phyloP scores from a whole-genome alignment of 1,140 invertebrate genomes.

The Aphidius ervi region DNA sequence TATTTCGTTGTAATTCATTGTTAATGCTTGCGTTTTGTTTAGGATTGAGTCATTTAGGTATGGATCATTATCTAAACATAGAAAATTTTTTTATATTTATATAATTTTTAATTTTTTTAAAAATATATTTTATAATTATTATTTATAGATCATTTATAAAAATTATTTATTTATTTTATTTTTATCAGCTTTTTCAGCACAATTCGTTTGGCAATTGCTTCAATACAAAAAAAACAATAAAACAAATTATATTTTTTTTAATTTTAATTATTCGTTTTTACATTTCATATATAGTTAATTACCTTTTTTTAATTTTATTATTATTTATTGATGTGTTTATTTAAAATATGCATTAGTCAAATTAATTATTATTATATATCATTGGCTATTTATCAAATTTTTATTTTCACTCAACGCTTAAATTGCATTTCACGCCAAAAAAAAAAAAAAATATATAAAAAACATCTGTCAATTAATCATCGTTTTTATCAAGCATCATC shows the following conservation, averaged over 20 bases:
- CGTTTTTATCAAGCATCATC: slow-evolving; percentile 42
- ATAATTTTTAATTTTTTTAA: neutral
- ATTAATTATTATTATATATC: too few relatives aligned
- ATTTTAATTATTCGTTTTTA: too few relatives aligned
- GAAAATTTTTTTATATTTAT: slow-evolving; percentile 42
- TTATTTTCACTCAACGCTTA: slow-evolving; percentile 11
- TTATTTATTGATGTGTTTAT: too few relatives aligned
- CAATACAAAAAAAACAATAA: slow-evolving; percentile 10
- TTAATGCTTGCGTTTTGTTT: slow-evolving; percentile 56
- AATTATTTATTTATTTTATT: too few relatives aligned
- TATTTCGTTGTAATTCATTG: slow-evolving; percentile 56
- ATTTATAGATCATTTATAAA: slow-evolving; percentile 38
- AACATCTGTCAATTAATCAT: slow-evolving; percentile 21
- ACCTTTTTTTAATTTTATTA: too few relatives aligned
- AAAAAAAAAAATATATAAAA: slow-evolving; percentile 21
- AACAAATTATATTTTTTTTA: too few relatives aligned
- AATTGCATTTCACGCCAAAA: slow-evolving; percentile 24
- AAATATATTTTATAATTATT: slow-evolving; percentile 20
- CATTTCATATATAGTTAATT: too few relatives aligned
- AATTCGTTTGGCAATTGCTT: slow-evolving; percentile 44
- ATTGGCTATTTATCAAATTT: too few relatives aligned
- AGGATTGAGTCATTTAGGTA: slow-evolving; percentile 57
- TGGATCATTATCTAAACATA: slow-evolving; percentile 53
- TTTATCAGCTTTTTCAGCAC: slow-evolving; percentile 43
- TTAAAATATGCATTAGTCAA: too few relatives aligned